Conservation (phyloP, 1,140 invertebrate species). For the Pseudobourletiella spinata region DNA sequence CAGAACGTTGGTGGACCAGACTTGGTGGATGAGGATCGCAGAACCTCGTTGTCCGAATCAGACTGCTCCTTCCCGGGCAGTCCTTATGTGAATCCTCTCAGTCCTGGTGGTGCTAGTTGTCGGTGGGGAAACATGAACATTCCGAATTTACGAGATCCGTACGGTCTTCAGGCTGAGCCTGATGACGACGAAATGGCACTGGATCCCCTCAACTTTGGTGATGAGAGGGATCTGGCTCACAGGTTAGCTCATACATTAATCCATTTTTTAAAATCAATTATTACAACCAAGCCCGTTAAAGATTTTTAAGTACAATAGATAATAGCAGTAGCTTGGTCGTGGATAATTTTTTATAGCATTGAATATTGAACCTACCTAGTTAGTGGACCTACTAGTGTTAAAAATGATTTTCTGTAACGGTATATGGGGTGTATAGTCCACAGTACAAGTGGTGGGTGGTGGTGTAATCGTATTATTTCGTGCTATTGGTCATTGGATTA, state of each 20-base stretch:
- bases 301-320: too few relatives aligned
- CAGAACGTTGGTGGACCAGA: background rate
- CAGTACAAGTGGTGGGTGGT: too few relatives aligned
- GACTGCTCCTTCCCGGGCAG: slow-evolving; percentile 27
- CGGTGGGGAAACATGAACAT: slow-evolving; percentile 31
- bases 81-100: slow-evolving; percentile 26
- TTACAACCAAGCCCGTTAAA: too few relatives aligned
- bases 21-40: background rate
- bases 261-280: background rate
- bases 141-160: slow-evolving; percentile 12
- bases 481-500: too few relatives aligned
- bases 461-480: too few relatives aligned
- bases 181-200: slow-evolving; percentile 19
- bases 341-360: too few relatives aligned
- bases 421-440: too few relatives aligned
- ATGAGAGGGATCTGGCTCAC: slow-evolving; percentile 35
- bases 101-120: slow-evolving; percentile 5
- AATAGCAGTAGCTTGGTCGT: too few relatives aligned
- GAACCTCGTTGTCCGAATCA: slow-evolving; percentile 18
- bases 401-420: too few relatives aligned
- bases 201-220: slow-evolving; percentile 29
- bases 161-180: slow-evolving; percentile 11
- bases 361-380: too few relatives aligned
- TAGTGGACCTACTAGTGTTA: too few relatives aligned
- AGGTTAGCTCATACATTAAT: slow-evolving; percentile 19